A percentile compares a stretch with the other conserved stretches of the same genome.
phyloP scores from a whole-genome alignment of 2,113 vertebrate genomes.

The Varanus salvator region DNA sequence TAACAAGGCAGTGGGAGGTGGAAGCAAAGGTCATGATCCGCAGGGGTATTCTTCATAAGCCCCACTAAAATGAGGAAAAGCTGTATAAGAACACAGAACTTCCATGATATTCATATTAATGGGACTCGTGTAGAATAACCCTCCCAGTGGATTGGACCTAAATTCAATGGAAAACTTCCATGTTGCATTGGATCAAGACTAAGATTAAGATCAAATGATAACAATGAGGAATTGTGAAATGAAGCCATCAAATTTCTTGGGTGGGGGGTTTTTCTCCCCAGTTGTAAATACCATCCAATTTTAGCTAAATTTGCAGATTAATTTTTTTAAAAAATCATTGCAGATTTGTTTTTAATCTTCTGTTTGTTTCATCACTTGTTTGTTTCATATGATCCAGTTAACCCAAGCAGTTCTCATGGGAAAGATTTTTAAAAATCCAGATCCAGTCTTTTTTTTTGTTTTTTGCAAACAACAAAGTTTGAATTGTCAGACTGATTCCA shows the following conservation, averaged over 20 bases:
- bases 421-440: not conserved
- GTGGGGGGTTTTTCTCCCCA: not conserved
- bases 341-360: not conserved
- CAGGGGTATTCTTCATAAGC: not conserved
- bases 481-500: not conserved
- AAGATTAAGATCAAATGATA: not conserved
- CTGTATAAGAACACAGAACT: not conserved
- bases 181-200: not conserved
- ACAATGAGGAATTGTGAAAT: not conserved
- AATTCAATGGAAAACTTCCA: not conserved
- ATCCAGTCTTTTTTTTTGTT: not conserved
- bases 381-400: not conserved
- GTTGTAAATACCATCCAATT: not conserved
- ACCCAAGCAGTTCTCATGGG: not conserved
- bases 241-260: not conserved
- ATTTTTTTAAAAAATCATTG: not conserved
- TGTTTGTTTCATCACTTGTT: not conserved
- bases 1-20: not conserved
- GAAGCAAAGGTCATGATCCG: not conserved
- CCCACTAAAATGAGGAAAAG: not conserved
- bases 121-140: not conserved
- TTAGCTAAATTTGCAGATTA: not conserved
- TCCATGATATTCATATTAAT: not conserved
- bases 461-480: not conserved
- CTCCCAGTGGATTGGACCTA: not conserved